Evolutionary conservation across 2,113 vertebrate genomes (phyloP).

Genomic region (Alexandromys fortis): DNA sequence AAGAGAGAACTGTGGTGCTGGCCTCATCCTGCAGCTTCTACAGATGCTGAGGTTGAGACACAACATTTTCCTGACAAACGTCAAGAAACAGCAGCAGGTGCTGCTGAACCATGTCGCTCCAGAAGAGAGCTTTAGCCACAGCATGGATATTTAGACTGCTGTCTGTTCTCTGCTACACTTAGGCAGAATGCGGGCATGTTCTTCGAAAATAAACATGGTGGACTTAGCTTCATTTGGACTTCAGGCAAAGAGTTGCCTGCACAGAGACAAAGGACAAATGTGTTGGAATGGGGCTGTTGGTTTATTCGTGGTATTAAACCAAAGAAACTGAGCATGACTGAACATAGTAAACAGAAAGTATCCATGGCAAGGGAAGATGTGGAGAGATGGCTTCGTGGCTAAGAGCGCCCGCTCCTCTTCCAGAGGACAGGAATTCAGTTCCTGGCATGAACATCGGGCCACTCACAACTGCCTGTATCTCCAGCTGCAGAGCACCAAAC

Average conservation of each 20-base stretch:
- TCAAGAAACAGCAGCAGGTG: neutral
- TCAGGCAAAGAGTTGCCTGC: neutral
- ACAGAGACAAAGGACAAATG: fast-evolving
- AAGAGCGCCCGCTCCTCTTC: neutral
- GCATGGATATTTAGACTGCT: neutral
- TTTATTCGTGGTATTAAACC: neutral
- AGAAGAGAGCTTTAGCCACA: neutral
- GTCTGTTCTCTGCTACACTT: neutral
- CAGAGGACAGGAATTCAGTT: neutral
- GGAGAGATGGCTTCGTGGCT: neutral
- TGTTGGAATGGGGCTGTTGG: neutral
- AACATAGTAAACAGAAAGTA: neutral
- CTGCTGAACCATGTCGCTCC: neutral
- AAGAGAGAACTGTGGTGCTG: neutral
- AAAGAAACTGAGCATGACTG: neutral
- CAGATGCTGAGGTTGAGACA: neutral
- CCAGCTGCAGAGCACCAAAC: neutral
- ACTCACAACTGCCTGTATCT: neutral
- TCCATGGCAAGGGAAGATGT: neutral
- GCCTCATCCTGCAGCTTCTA: fast-evolving
- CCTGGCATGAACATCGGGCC: neutral
- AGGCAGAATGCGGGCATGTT: fast-evolving
- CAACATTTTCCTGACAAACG: neutral
- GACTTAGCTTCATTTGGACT: neutral
- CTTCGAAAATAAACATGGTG: neutral